Percentiles rank a stretch among this genome's conserved stretches.
phyloP scores from a whole-genome alignment of 2,797 vertebrate species.

The Limosa lapponica region DNA sequence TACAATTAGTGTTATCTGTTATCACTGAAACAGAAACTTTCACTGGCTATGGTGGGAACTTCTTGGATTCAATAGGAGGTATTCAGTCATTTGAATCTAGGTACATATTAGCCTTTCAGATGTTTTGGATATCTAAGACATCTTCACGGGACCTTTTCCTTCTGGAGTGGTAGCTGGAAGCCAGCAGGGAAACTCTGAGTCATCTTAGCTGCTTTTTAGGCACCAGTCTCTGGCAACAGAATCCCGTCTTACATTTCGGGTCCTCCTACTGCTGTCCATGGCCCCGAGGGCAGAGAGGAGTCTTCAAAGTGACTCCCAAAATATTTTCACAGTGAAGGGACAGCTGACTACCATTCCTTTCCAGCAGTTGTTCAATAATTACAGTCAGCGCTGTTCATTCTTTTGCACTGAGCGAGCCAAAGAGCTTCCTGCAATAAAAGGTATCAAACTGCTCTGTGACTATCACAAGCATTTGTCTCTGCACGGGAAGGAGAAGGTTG shows the following conservation, averaged over 20 bases:
- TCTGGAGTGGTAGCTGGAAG: background rate
- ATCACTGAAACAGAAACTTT: background rate
- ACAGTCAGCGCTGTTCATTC: background rate
- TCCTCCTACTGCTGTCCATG: background rate
- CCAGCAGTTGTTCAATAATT: background rate
- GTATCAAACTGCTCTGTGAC: background rate
- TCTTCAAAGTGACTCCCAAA: background rate
- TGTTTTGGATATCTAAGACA: background rate
- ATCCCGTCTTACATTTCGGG: background rate
- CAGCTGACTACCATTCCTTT: background rate
- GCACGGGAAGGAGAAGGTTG: background rate
- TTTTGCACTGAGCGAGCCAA: background rate
- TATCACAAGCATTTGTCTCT: background rate
- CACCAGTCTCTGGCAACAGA: background rate
- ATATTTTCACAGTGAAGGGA: background rate
- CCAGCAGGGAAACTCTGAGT: background rate
- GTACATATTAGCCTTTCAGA: background rate
- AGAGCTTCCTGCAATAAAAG: background rate
- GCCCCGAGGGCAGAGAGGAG: background rate
- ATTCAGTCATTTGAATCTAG: background rate
- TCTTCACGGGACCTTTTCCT: background rate
- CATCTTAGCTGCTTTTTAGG: background rate
- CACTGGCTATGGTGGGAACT: background rate
- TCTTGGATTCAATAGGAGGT: background rate
- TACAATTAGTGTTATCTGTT: background rate